phyloP scores from a whole-genome alignment of 2,888 invertebrate genomes.

The Acrobasis consociella region DNA sequence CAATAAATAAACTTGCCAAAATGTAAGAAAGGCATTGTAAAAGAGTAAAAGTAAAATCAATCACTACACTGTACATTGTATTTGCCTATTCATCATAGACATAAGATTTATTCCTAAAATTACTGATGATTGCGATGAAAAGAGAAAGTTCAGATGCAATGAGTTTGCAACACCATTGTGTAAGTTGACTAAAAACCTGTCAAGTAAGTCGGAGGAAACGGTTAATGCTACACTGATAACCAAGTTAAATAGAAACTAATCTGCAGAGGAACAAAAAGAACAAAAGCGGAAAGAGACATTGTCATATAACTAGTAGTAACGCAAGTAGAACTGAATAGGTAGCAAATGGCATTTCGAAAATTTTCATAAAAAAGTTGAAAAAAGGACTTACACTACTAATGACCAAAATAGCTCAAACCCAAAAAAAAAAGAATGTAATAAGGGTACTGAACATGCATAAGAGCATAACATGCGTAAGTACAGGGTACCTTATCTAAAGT shows the following conservation, averaged over 20 bases:
- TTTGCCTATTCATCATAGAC: neutral
- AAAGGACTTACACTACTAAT: too few species aligned
- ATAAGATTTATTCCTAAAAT: conserved; percentile 16
- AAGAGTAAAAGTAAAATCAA: neutral
- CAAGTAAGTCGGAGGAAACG: conserved; percentile 35
- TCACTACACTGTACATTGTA: neutral
- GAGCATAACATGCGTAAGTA: too few species aligned
- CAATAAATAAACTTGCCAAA: too few species aligned
- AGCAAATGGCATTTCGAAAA: too few species aligned
- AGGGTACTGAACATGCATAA: too few species aligned
- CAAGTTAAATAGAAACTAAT: conserved; percentile 29
- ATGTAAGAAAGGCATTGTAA: neutral
- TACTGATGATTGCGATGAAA: conserved; percentile 33
- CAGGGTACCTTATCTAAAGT: too few species aligned
- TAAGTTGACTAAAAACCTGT: conserved; percentile 37
- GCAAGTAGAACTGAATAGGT: conserved; percentile 35
- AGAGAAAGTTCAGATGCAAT: conserved; percentile 41
- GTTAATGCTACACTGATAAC: conserved; percentile 13
- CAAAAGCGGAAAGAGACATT: conserved; percentile 50
- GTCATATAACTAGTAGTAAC: conserved; percentile 37
- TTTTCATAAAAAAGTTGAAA: too few species aligned
- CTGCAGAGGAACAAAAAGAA: conserved; percentile 30
- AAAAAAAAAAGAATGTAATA: too few species aligned
- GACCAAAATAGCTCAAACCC: too few species aligned
- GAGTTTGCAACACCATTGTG: conserved; percentile 38